These are phyloP conservation scores for Neocrepidodera transversa DNA, from an alignment of 2,888 invertebrate genomes.

Conservation along the genomic window DNA sequence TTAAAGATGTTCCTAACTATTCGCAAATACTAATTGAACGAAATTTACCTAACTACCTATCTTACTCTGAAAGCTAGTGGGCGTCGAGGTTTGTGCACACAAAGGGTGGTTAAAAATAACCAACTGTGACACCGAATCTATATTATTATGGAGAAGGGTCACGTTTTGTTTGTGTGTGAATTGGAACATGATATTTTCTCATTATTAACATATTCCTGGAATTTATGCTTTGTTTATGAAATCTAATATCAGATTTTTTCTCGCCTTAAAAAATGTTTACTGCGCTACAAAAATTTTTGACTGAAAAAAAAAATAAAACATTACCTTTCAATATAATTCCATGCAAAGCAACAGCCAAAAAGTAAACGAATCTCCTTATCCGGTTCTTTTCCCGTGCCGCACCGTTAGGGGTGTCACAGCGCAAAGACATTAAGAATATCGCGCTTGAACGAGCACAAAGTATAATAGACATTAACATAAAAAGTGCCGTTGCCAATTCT, in stretches of 20 bases:
- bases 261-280: too few species aligned
- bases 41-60: background rate
- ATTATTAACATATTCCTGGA: conserved; percentile 2
- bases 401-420: conserved; percentile 14
- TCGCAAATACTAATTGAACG: too few species aligned
- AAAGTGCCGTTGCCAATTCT: conserved; percentile 38
- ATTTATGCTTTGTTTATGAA: too few species aligned
- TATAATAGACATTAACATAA: conserved; percentile 39
- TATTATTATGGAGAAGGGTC: conserved; percentile 16
- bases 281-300: too few species aligned
- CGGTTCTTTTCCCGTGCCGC: background rate
- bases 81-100: background rate
- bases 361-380: background rate
- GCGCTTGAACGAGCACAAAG: conserved; percentile 34
- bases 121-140: conserved; percentile 4
- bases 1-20: too few species aligned
- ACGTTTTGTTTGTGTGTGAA: conserved; percentile 16
- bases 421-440: conserved; percentile 36
- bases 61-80: background rate
- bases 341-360: background rate
- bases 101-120: conserved; percentile 7
- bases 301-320: too few species aligned
- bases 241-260: too few species aligned
- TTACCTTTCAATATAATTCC: too few species aligned
- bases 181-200: conserved; percentile 13